Conservation (phyloP, 2,113 vertebrate genomes). For the Hydrochoerus hydrochaeris region DNA sequence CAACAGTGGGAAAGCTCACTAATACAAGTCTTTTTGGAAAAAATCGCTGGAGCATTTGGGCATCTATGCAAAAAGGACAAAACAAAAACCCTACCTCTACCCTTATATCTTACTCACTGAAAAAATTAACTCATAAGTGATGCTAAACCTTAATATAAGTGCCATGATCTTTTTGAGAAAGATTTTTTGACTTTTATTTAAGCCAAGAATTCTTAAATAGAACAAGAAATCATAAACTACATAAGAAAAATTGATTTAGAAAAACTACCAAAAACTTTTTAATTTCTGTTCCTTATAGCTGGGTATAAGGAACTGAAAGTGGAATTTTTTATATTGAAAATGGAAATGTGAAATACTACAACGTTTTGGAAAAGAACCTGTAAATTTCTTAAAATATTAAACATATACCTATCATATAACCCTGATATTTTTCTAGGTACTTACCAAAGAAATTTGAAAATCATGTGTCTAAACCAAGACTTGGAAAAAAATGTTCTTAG, state of each 20-base stretch:
- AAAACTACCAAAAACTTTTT: background rate
- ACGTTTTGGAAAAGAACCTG: background rate
- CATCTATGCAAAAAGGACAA: background rate
- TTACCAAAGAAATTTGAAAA: background rate
- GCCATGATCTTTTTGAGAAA: background rate
- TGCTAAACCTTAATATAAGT: background rate
- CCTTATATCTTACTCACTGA: background rate
- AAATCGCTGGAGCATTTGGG: background rate
- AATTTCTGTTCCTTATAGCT: background rate
- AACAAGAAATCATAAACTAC: background rate
- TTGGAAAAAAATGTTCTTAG: background rate
- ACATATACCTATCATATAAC: background rate
- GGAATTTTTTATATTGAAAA: no score
- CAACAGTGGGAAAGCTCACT: background rate
- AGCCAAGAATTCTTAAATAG: background rate
- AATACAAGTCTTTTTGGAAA: background rate
- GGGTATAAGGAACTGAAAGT: no score
- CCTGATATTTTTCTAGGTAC: background rate
- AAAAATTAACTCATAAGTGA: background rate
- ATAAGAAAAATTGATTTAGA: background rate
- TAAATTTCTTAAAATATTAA: conserved; percentile 2
- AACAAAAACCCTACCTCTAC: background rate
- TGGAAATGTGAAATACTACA: background rate
- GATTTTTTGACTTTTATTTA: background rate
- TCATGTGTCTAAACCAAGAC: background rate